Evolutionary conservation across 2,113 vertebrate genomes (phyloP).

Genomic region (Haplotaxodon microlepis): DNA sequence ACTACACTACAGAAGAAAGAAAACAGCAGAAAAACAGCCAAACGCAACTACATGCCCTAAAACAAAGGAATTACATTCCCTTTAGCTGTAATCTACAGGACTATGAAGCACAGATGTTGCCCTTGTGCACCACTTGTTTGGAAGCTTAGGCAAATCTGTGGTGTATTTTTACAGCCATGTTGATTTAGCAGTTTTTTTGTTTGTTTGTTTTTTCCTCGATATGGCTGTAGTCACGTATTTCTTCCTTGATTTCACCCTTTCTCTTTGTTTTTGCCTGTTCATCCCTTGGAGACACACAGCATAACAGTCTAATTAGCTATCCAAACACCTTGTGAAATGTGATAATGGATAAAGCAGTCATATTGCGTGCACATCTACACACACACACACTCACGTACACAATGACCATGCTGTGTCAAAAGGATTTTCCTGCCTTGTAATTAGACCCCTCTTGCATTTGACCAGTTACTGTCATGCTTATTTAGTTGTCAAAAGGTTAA

Average conservation of each 20-base stretch:
- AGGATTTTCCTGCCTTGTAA: constrained; percentile 49
- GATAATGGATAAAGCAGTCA: constrained; percentile 51
- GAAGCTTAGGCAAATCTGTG: constrained; percentile 26
- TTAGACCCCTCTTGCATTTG: constrained; percentile 53
- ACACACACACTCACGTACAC: neutral
- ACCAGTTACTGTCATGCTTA: constrained; percentile 26
- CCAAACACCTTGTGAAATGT: constrained; percentile 63
- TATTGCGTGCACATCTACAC: neutral
- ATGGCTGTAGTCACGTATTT: constrained; percentile 8
- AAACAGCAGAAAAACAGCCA: neutral
- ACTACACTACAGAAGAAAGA: neutral
- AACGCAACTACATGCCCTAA: neutral
- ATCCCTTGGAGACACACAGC: constrained; percentile 43
- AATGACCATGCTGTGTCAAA: constrained; percentile 23
- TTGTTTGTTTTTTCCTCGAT: neutral
- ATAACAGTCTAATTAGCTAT: constrained; percentile 58
- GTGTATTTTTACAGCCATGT: constrained; percentile 44
- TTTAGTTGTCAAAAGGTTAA: neutral
- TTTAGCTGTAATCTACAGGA: neutral
- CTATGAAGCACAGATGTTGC: neutral
- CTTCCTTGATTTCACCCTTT: constrained; percentile 35
- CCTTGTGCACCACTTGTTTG: constrained; percentile 28
- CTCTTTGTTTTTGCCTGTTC: constrained; percentile 18
- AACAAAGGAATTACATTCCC: neutral
- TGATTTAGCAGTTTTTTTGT: neutral